phyloP scores from a whole-genome alignment of 2,888 invertebrate species.

The Drosophila tripunctata region DNA sequence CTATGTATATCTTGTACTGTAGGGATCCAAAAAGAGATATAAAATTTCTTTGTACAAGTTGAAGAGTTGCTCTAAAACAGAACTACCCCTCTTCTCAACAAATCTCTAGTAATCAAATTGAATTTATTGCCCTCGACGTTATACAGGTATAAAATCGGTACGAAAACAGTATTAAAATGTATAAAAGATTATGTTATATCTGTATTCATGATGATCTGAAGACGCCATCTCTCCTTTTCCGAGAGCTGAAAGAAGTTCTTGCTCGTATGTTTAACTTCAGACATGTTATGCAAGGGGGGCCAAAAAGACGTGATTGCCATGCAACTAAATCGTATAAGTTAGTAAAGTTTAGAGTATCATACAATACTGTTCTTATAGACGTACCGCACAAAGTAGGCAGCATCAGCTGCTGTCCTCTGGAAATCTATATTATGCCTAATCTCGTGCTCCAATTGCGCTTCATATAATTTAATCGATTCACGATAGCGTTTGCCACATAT shows the following conservation, averaged over 20 bases:
- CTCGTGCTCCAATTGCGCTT: conserved; percentile 59
- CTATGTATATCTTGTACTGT: too few relatives aligned
- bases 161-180: too few relatives aligned
- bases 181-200: conserved; percentile 22
- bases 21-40: too few relatives aligned
- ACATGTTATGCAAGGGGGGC: conserved; percentile 69
- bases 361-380: neutral
- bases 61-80: too few relatives aligned
- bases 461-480: conserved; percentile 32
- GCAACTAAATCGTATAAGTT: conserved; percentile 32
- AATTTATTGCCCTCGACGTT: too few relatives aligned
- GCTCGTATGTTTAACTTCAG: conserved; percentile 50
- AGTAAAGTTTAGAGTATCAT: neutral
- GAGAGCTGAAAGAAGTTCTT: conserved; percentile 52
- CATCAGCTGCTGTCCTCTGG: conserved; percentile 57
- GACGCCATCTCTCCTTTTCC: conserved; percentile 42
- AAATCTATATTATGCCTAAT: conserved; percentile 43
- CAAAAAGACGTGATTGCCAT: conserved; percentile 65
- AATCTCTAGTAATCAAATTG: too few relatives aligned
- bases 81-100: too few relatives aligned
- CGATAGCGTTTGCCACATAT: conserved; percentile 47
- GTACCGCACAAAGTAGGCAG: conserved; percentile 61
- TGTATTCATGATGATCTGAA: conserved; percentile 53
- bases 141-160: too few relatives aligned
- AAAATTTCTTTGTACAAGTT: too few relatives aligned